Percentiles rank a stretch among this genome's conserved stretches.
phyloP scores from a whole-genome alignment of 2,888 invertebrate genomes.

The Lottia scabra region DNA sequence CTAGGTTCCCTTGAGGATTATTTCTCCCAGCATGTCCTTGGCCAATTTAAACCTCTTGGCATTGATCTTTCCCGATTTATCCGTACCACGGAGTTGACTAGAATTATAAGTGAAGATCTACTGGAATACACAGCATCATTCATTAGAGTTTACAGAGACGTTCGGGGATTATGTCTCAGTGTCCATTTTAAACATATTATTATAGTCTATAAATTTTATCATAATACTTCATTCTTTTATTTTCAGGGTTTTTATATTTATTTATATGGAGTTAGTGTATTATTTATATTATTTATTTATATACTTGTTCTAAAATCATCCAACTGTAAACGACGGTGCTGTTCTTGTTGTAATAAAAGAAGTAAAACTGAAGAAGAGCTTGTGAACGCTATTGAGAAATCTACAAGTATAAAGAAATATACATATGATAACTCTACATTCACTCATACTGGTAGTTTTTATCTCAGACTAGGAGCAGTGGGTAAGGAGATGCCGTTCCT shows the following conservation, averaged over 20 bases:
- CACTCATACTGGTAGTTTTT: slow-evolving; percentile 63
- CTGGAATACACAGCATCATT: too few species aligned
- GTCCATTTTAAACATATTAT: too few species aligned
- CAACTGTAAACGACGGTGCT: slow-evolving; percentile 21
- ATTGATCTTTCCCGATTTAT: too few species aligned
- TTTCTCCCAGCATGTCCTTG: too few species aligned
- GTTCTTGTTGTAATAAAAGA: slow-evolving; percentile 15
- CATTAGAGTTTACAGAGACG: too few species aligned
- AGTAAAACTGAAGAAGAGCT: slow-evolving; percentile 30
- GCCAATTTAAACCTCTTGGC: too few species aligned
- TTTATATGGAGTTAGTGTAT: slow-evolving; percentile 54
- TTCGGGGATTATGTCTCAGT: too few species aligned
- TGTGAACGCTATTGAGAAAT: slow-evolving; percentile 20
- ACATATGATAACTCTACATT: slow-evolving; percentile 33
- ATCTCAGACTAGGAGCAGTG: slow-evolving; percentile 61
- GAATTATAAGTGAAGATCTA: too few species aligned
- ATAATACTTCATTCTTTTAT: slow-evolving; percentile 35
- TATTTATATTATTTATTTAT: slow-evolving; percentile 63
- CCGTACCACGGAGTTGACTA: too few species aligned
- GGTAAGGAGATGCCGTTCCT: slow-evolving; percentile 15
- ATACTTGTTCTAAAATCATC: slow-evolving; percentile 72
- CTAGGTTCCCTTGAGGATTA: too few species aligned
- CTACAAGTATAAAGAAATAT: slow-evolving; percentile 50
- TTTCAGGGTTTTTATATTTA: slow-evolving; percentile 69
- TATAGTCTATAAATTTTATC: not conserved